phyloP scores from a whole-genome alignment of 2,797 vertebrate species.

The Amniataba percoides region DNA sequence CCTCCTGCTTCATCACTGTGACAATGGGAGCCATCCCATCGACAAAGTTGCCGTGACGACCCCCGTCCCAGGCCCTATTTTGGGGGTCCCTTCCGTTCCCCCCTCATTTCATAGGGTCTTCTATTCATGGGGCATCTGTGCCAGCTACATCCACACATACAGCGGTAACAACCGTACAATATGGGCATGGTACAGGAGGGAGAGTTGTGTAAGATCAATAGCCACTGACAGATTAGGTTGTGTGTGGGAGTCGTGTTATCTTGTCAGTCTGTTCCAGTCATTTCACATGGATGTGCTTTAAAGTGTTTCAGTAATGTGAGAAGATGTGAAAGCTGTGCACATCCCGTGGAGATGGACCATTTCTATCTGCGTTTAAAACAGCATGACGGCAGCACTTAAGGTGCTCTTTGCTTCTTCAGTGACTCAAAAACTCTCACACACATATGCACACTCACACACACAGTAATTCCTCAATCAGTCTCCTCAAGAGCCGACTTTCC shows the following conservation, averaged over 20 bases:
- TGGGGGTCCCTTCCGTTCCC: constrained; percentile 57
- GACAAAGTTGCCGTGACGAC: constrained; percentile 88
- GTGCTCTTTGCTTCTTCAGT: neutral
- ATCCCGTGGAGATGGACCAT: neutral
- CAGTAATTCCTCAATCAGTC: constrained; percentile 61
- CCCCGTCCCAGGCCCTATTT: constrained; percentile 65
- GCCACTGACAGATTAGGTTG: constrained; percentile 26
- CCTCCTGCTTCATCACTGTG: constrained; percentile 65
- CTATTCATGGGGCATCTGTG: constrained; percentile 81
- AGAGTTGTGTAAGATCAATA: constrained; percentile 48
- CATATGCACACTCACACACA: constrained; percentile 37
- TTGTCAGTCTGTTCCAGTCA: neutral
- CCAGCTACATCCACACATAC: constrained; percentile 67
- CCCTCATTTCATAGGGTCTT: constrained; percentile 71
- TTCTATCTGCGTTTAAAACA: constrained; percentile 14
- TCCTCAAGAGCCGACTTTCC: constrained; percentile 45
- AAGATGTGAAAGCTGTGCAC: neutral
- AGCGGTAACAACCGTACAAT: constrained; percentile 47
- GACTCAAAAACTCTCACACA: constrained; percentile 19
- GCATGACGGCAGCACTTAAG: constrained; percentile 15
- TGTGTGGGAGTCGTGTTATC: constrained; percentile 18
- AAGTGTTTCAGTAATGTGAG: constrained; percentile 23
- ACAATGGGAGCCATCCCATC: constrained; percentile 78
- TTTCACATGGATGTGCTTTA: constrained; percentile 6
- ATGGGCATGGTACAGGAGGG: constrained; percentile 26